phyloP scores from a whole-genome alignment of 2,797 vertebrate genomes.

The Danio kyathit region DNA sequence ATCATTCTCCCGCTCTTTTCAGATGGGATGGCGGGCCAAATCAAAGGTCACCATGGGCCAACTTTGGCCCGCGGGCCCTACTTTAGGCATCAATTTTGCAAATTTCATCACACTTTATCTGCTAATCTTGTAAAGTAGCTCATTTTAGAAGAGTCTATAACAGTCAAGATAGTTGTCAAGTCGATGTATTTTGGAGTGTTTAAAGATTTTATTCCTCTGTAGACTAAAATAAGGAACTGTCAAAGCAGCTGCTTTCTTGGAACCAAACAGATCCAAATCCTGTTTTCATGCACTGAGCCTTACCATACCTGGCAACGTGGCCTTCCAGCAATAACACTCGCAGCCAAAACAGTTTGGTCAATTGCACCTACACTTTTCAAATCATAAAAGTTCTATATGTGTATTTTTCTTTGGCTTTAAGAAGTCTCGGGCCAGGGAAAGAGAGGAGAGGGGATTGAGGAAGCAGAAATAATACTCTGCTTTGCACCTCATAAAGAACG shows the following conservation, averaged over 20 bases:
- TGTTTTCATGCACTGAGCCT: conserved; percentile 54
- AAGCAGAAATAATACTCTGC: conserved; percentile 68
- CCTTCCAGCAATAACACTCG: conserved; percentile 47
- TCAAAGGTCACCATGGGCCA: no score
- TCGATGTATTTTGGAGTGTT: conserved; percentile 44
- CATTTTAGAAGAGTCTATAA: neutral
- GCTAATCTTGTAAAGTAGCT: neutral
- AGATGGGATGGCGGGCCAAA: no score
- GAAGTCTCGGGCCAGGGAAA: conserved; percentile 60
- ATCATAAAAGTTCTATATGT: conserved; percentile 70
- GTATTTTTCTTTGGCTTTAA: conserved; percentile 68
- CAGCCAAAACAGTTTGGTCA: conserved; percentile 69
- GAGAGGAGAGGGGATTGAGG: conserved; percentile 48
- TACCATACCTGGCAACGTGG: conserved; percentile 59
- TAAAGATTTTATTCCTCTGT: conserved; percentile 20
- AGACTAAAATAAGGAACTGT: conserved; percentile 45
- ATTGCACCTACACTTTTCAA: conserved; percentile 73
- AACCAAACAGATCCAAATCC: conserved; percentile 26
- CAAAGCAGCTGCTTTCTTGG: conserved; percentile 44
- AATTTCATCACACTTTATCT: neutral
- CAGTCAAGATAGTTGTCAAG: conserved; percentile 37
- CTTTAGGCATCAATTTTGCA: no score
- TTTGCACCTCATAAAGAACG: conserved; percentile 79
- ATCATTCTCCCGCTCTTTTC: no score
- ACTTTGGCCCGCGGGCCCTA: no score